These are phyloP conservation scores for Clangula hyemalis DNA, from an alignment of 2,797 vertebrate genomes.

Conservation along the genomic window DNA sequence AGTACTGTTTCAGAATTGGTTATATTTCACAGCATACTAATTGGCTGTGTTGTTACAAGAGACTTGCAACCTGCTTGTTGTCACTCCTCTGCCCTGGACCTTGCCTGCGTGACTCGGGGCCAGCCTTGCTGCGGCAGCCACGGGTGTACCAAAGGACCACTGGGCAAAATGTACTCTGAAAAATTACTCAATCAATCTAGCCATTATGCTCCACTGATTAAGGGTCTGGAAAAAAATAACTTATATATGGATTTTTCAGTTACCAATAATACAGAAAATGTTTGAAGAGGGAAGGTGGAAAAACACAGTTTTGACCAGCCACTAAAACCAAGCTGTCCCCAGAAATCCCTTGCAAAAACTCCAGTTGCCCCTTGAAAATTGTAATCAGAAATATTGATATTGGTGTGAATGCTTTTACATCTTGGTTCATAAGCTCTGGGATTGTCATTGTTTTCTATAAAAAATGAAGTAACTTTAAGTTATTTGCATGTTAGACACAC, in stretches of 20 bases:
- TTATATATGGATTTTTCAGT: neutral
- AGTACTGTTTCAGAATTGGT: neutral
- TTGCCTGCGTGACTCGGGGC: fast-evolving
- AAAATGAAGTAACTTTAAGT: too few species aligned
- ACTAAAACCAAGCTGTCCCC: neutral
- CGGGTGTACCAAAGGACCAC: neutral
- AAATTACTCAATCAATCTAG: neutral
- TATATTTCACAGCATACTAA: neutral
- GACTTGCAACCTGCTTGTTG: neutral
- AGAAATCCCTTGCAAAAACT: neutral
- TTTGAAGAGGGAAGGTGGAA: neutral
- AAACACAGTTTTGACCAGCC: neutral
- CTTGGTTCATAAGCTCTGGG: neutral
- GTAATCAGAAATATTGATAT: neutral
- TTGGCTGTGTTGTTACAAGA: neutral
- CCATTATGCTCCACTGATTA: neutral
- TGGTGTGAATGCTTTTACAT: neutral
- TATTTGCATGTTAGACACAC: neutral
- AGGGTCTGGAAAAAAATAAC: neutral
- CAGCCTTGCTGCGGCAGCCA: neutral
- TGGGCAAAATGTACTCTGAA: neutral
- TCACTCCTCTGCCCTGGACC: neutral
- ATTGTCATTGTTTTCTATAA: too few species aligned
- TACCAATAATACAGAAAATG: neutral
- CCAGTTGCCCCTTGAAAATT: neutral